These are phyloP conservation scores for Andrena minutula DNA, from an alignment of 2,888 invertebrate species.

Conservation along the genomic window DNA sequence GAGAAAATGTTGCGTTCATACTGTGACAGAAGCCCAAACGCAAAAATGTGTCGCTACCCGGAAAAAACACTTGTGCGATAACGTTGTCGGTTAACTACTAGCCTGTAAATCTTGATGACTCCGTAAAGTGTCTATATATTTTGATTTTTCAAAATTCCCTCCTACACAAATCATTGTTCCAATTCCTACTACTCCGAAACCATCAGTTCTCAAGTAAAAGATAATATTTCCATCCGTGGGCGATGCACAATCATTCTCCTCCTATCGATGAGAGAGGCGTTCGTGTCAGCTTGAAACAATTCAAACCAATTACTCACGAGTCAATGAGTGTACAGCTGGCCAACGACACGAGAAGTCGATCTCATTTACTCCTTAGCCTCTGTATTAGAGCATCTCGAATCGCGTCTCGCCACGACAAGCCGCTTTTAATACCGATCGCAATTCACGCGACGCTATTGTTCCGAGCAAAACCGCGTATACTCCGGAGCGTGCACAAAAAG, in stretches of 20 bases:
- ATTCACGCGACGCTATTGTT: conserved; percentile 1
- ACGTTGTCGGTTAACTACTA: neutral
- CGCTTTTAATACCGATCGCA: conserved; percentile 2
- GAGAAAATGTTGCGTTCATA: neutral
- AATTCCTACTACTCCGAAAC: neutral
- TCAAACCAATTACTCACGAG: conserved; percentile 51
- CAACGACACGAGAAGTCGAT: conserved; percentile 5
- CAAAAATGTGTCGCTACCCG: neutral
- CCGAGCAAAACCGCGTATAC: neutral
- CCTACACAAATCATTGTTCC: too few relatives aligned
- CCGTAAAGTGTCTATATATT: too few relatives aligned
- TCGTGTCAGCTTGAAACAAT: conserved; percentile 43
- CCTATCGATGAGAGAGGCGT: conserved; percentile 15
- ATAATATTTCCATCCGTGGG: neutral
- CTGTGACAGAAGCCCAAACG: neutral
- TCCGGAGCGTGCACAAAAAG: too few relatives aligned
- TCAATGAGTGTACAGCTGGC: conserved; percentile 42
- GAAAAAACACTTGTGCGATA: neutral
- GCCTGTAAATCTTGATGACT: neutral
- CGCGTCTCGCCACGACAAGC: neutral
- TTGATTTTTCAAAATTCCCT: too few relatives aligned
- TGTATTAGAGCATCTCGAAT: conserved; percentile 25
- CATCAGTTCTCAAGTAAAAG: neutral
- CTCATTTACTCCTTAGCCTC: neutral
- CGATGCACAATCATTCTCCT: neutral